A percentile compares a stretch with the other conserved stretches of the same genome.
phyloP scores from a whole-genome alignment of 2,888 invertebrate genomes.

The Monopis laevigella region DNA sequence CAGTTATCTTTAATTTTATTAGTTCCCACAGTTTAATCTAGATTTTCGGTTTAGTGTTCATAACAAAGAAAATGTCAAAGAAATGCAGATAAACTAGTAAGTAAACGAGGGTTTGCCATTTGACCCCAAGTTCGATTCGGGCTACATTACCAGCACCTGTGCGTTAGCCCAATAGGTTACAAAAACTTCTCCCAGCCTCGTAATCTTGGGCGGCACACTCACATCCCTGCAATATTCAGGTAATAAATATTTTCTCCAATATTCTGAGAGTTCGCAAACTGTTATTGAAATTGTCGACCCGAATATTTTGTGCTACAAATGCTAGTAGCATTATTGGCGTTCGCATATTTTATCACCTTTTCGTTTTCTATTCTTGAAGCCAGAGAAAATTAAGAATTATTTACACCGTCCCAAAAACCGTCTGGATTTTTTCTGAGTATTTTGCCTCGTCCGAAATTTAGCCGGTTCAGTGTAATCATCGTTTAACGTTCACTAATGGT shows the following conservation, averaged over 20 bases:
- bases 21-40: too few species aligned
- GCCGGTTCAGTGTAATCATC: neutral
- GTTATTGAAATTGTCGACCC: constrained; percentile 44
- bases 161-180: constrained; percentile 32
- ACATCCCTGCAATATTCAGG: constrained; percentile 48
- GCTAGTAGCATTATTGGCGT: neutral
- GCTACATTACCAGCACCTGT: constrained; percentile 56
- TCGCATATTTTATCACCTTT: neutral
- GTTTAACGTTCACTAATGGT: neutral
- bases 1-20: too few species aligned
- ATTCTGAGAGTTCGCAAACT: constrained; percentile 42
- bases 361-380: neutral
- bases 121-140: constrained; percentile 40
- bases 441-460: neutral
- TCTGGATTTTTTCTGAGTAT: neutral
- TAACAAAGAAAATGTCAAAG: too few species aligned
- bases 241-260: constrained; percentile 53
- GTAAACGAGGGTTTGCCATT: too few species aligned
- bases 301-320: constrained; percentile 32
- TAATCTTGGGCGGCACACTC: constrained; percentile 41
- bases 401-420: neutral
- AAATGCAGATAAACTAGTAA: too few species aligned
- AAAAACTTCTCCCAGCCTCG: constrained; percentile 33
- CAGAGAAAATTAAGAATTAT: too few species aligned
- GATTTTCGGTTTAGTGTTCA: too few species aligned